Conservation (phyloP, 2,113 vertebrate species). For the Microtus ochrogaster region DNA sequence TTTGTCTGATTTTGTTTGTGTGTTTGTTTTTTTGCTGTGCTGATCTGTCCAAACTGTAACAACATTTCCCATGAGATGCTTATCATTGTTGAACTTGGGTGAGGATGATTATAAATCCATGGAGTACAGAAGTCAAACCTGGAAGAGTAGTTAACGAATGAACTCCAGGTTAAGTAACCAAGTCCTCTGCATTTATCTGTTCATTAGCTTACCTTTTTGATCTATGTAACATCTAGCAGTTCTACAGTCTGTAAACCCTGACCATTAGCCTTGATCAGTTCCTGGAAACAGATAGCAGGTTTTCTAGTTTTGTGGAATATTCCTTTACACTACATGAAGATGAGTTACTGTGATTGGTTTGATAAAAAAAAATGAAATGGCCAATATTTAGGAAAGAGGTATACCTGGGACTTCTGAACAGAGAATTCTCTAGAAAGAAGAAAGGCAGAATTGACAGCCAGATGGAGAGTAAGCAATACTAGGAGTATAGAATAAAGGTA, state of each 20-base stretch:
- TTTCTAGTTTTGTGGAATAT: neutral
- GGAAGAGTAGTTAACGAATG: neutral
- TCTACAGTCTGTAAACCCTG: neutral
- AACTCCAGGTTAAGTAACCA: neutral
- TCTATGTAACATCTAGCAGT: accelerated
- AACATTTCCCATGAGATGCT: neutral
- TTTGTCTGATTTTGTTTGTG: neutral
- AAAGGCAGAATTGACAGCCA: too few species aligned
- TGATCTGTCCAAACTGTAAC: neutral
- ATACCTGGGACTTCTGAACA: too few species aligned
- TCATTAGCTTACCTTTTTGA: neutral
- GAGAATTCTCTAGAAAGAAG: too few species aligned
- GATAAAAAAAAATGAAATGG: too few species aligned
- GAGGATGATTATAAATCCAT: neutral
- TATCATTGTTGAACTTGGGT: neutral
- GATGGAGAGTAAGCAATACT: too few species aligned
- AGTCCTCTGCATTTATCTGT: accelerated
- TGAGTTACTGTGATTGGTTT: too few species aligned
- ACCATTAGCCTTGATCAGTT: neutral
- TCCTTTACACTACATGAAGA: too few species aligned
- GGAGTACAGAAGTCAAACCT: neutral
- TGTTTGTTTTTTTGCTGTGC: neutral
- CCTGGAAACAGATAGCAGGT: accelerated
- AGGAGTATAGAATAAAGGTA: too few species aligned
- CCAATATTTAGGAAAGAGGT: too few species aligned